Evolutionary conservation across 2,113 vertebrate species (phyloP), one percentile per base, ranked within the genome.

Genomic region (Spilogale gracilis): DNA sequence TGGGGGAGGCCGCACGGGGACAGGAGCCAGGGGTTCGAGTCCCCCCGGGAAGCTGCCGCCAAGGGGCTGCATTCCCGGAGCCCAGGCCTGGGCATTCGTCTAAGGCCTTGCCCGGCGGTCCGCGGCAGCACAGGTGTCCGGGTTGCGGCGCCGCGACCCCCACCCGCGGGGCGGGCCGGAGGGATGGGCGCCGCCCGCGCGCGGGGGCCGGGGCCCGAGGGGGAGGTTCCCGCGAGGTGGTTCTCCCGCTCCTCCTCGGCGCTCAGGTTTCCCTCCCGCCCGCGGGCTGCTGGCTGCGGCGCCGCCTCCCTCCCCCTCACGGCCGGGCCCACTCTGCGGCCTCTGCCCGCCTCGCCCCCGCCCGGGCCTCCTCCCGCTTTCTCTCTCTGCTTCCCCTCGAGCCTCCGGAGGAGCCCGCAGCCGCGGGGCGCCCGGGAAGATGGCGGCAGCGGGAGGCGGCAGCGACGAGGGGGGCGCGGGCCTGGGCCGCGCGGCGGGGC

Each of bases 401-500:
- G 76, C 89, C 76, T 73, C 38, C n/a, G n/a, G 83, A 83, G 54
- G 95, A 93, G 78, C 88, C 94, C 61, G 91, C 91, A 71, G 94
- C 86, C 58, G 92, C 94, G 73, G 95, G 87, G 92, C 95, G 38
- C 30, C 67, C 60, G 79, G 94, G 38, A 96, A 93, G 88, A 96
- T 98, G 97, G 98, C 98, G 96, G 90, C 93, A 71, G 85, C 38
- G 10, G 96, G 87, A n/a, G 81, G 13, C 52, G 73, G 86, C 30
- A 45, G 79, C 54, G 73, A 82, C 85, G 85, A 52, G 56, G 93
- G 96, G 90, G 95, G 71, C 87, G 85, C 97, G 48, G 94, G 96
- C 76, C 80, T 63, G 84, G 81, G 94, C 20, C 20, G 82, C 74
- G 81, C 54, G 56, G 97, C 95, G 94, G 98, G 98, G 98, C 27